phyloP scores from a whole-genome alignment of 2,888 invertebrate species.

The Didymodactylos carnosus region DNA sequence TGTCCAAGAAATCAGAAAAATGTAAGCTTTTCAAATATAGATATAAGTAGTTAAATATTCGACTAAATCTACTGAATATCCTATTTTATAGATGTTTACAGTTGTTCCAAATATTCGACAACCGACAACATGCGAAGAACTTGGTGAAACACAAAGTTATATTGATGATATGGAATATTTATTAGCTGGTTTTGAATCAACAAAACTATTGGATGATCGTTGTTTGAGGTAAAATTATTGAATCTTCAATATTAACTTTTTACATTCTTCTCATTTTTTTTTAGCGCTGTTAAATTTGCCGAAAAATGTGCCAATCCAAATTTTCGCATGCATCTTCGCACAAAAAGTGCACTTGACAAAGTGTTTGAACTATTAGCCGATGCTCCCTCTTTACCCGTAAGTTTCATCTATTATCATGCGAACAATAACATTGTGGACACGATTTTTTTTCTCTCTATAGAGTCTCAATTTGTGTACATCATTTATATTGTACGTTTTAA shows the following conservation, averaged over 20 bases:
- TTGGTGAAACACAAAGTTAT: neutral
- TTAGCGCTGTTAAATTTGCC: neutral
- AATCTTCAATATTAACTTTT: neutral
- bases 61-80: neutral
- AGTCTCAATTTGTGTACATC: neutral
- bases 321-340: neutral
- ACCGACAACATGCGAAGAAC: neutral
- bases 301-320: neutral
- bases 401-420: neutral
- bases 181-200: neutral
- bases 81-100: neutral
- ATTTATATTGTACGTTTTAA: neutral
- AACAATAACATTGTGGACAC: neutral
- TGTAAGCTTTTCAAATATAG: too few species aligned
- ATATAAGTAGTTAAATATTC: too few species aligned
- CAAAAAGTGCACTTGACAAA: neutral
- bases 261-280: neutral
- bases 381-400: neutral
- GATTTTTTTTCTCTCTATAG: neutral
- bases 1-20: neutral
- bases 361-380: neutral
- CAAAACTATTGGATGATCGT: neutral
- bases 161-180: neutral
- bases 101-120: neutral
- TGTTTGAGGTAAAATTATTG: neutral